phyloP scores from a whole-genome alignment of 2,888 invertebrate species.

The Drosophila robusta region DNA sequence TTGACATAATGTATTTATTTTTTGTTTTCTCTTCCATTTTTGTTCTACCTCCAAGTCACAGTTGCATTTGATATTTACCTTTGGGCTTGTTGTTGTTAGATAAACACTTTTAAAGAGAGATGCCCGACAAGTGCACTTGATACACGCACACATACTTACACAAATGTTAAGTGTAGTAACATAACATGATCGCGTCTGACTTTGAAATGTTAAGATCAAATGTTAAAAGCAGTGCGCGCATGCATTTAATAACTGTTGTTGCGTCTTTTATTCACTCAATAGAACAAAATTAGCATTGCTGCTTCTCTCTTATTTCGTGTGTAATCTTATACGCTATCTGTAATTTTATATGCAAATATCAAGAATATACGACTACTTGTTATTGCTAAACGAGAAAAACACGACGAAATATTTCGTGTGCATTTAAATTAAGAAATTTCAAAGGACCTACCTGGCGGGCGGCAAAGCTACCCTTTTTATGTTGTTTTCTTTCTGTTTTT shows the following conservation, averaged over 20 bases:
- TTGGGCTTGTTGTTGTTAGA: constrained; percentile 51
- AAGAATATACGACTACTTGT: constrained; percentile 44
- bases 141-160: constrained; percentile 2
- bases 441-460: constrained; percentile 65
- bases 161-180: constrained; percentile 12
- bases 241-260: constrained; percentile 14
- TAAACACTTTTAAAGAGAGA: constrained; percentile 44
- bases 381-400: constrained; percentile 45
- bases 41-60: constrained; percentile 15
- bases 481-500: constrained; percentile 20
- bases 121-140: constrained; percentile 66
- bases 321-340: constrained; percentile 68
- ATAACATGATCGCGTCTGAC: constrained; percentile 5
- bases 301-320: constrained; percentile 6
- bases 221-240: neutral
- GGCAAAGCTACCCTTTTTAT: constrained; percentile 26
- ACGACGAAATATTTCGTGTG: constrained; percentile 53
- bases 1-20: constrained; percentile 48
- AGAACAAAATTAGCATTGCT: constrained; percentile 27
- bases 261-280: constrained; percentile 7
- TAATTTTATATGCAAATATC: constrained; percentile 65
- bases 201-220: constrained; percentile 3
- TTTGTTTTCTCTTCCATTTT: neutral
- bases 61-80: constrained; percentile 51
- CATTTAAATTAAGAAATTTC: constrained; percentile 61